Evolutionary conservation across 92 coral and sea anemone genomes (phyloP).

Genomic region (Parazoanthus darwini): DNA sequence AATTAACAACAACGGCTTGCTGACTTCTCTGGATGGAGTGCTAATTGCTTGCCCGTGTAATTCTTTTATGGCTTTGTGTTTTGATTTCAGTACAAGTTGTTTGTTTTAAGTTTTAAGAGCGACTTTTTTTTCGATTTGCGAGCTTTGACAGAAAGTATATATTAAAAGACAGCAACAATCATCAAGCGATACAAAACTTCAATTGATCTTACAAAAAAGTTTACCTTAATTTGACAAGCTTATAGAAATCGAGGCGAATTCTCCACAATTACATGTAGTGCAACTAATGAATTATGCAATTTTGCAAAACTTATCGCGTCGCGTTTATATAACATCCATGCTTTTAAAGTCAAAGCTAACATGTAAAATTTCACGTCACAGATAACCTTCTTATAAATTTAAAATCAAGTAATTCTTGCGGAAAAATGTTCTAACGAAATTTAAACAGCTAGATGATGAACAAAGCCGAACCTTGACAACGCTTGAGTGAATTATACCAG

Average conservation of each 20-base stretch:
- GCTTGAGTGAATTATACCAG: too few relatives aligned
- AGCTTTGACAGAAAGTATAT: constrained; percentile 6
- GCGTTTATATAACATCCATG: neutral
- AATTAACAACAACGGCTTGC: neutral
- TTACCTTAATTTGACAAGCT: too few relatives aligned
- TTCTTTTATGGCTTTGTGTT: constrained; percentile 8
- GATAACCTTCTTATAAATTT: too few relatives aligned
- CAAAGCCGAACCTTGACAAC: neutral
- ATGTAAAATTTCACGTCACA: neutral
- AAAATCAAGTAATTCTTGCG: neutral
- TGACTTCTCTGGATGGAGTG: neutral
- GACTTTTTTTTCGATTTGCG: neutral
- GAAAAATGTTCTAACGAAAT: neutral
- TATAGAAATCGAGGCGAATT: neutral
- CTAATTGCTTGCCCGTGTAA: neutral
- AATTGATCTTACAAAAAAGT: too few relatives aligned
- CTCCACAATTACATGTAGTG: too few relatives aligned
- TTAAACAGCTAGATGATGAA: neutral
- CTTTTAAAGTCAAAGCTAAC: neutral
- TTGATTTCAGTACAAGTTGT: constrained; percentile 27
- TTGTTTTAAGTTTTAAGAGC: neutral
- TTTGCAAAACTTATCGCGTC: neutral
- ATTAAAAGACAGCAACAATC: neutral
- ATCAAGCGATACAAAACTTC: neutral
- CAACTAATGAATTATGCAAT: neutral